Evolutionary conservation across 2,888 invertebrate species (phyloP).

Genomic region (Eupithecia inturbata): DNA sequence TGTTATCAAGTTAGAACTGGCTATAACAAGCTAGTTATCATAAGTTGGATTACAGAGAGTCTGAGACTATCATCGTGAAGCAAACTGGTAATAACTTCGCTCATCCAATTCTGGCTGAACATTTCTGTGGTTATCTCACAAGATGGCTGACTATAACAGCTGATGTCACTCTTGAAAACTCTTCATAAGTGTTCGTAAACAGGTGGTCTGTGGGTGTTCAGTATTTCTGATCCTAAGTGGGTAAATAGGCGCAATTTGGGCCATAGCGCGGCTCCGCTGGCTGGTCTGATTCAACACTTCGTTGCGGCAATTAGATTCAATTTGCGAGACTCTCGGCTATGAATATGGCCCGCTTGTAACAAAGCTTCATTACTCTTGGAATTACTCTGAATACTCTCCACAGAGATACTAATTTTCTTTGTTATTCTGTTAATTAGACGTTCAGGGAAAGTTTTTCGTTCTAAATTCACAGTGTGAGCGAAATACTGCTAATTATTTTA

Average conservation of each 20-base stretch:
- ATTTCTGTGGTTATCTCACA: conserved; percentile 43
- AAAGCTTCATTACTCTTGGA: conserved; percentile 71
- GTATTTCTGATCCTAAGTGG: conserved; percentile 71
- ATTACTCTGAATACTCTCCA: conserved; percentile 60
- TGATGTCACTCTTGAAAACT: conserved; percentile 67
- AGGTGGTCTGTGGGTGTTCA: conserved; percentile 78
- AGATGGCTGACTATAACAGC: conserved; percentile 51
- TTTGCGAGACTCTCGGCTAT: conserved; percentile 72
- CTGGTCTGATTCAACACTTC: conserved; percentile 82
- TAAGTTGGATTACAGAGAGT: conserved; percentile 28
- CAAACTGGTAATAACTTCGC: conserved; percentile 36
- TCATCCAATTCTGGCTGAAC: conserved; percentile 42
- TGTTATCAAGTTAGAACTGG: conserved; percentile 37
- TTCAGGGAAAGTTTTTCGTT: conserved; percentile 50
- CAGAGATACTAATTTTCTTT: conserved; percentile 54
- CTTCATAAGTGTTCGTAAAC: conserved; percentile 71
- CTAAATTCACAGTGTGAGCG: conserved; percentile 30
- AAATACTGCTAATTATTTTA: conserved; percentile 36
- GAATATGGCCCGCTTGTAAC: conserved; percentile 70
- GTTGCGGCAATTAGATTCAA: conserved; percentile 83
- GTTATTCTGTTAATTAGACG: conserved; percentile 56
- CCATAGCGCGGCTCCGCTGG: conserved; percentile 57
- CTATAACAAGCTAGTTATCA: conserved; percentile 28
- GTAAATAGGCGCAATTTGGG: conserved; percentile 81
- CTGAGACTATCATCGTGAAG: conserved; percentile 30